Evolutionary conservation across 2,888 invertebrate species (phyloP), one percentile per base, ranked within the genome.

Genomic region (Drosophila leonis): DNA sequence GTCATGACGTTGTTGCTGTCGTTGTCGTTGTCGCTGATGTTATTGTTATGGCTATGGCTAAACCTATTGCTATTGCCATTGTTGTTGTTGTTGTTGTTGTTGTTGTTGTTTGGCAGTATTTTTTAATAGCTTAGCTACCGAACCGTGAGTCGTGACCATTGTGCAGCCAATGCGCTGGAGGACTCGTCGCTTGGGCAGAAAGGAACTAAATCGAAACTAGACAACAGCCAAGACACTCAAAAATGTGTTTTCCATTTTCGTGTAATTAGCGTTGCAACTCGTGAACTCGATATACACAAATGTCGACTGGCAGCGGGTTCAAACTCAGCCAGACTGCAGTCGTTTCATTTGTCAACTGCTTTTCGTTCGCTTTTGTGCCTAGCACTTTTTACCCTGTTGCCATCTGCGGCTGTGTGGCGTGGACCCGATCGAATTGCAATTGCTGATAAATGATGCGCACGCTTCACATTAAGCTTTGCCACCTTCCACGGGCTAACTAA

Each of bases 101-200:
- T 48, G 46, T 13, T 35, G 33, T n/a, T 57, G 57, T 41, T 65
- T 66, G 66, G 69, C 76, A 74, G 78, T 79, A 73, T 73, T 84
- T 82, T 84, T 84, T 83, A 84, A 84, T 84, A 82, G 84, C 86
- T 83, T 81, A 81, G 84, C 84, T 84, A 86, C 84, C 81, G 86
- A 77, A 82, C 82, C 54, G 39, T 61, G 62, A 78, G 65, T 79
- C 84, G 84, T 84, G 86, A 84, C 84, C 84, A 86, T 86, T 82
- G 86, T 80, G 72, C 72, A 27, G 60, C 35, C 73, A 56, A 9
- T 56, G 46, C 52, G 37, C 46, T 41, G 65, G 49, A 75, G 71
- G 59, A 75, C 59, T 63, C 27, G 12, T 60, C 35, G 12, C 59
- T 7, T 5, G 61, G 67, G 56, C 72, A 44, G 18, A 7, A 66